Evolutionary conservation across 2,113 vertebrate species (phyloP).

Genomic region (Marmota monax): DNA sequence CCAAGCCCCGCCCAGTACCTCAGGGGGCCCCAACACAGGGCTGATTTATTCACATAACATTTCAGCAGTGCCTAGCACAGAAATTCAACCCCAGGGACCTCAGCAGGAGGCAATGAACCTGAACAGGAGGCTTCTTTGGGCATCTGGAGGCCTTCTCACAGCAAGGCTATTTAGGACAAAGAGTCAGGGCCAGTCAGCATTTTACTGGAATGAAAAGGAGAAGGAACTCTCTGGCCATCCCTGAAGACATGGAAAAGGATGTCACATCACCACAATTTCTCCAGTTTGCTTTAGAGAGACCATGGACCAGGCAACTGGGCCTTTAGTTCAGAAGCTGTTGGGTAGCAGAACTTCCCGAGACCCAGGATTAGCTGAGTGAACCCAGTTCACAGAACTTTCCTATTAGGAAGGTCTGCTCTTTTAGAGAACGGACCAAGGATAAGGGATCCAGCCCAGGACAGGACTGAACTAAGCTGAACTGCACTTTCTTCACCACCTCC

Average conservation of each 20-base stretch:
- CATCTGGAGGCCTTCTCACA: background rate
- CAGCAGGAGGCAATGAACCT: background rate
- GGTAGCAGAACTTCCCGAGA: background rate
- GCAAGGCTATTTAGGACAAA: fast-evolving
- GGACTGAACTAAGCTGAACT: background rate
- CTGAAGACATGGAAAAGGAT: background rate
- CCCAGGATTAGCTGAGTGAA: background rate
- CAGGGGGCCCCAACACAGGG: background rate
- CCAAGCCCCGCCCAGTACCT: background rate
- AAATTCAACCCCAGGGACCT: background rate
- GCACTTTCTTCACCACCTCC: no score
- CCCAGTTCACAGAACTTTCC: background rate
- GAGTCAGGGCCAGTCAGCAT: background rate
- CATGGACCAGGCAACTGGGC: fast-evolving
- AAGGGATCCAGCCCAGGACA: background rate
- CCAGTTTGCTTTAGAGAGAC: background rate
- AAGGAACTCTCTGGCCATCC: background rate
- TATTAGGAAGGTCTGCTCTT: background rate
- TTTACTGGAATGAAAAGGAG: background rate
- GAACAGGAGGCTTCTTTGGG: background rate
- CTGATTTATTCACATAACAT: background rate
- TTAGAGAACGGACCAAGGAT: background rate
- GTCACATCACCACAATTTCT: background rate
- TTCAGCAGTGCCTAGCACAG: background rate
- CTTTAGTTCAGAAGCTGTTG: background rate